Evolutionary conservation across 2,888 invertebrate species (phyloP).

Genomic region (Parnassius smintheus): DNA sequence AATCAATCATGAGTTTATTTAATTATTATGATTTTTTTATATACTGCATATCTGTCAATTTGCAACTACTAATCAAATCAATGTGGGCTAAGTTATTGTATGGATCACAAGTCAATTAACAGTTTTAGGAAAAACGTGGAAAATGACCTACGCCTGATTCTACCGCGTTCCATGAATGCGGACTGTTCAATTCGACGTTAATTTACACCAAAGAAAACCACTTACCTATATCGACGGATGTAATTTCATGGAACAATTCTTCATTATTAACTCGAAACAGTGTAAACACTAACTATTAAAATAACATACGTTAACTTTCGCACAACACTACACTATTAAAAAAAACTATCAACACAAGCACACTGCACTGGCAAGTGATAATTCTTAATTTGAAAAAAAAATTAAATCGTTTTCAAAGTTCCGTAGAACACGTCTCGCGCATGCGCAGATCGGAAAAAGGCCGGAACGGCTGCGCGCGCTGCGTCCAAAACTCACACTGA

Average conservation of each 20-base stretch:
- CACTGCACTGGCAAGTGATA: slow-evolving; percentile 21
- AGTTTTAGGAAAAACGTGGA: too few relatives aligned
- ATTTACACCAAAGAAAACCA: slow-evolving; percentile 7
- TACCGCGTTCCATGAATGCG: slow-evolving; percentile 10
- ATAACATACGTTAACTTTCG: slow-evolving; percentile 16
- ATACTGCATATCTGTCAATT: too few relatives aligned
- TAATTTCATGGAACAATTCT: slow-evolving; percentile 5
- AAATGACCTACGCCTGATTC: background rate
- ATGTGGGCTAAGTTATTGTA: too few relatives aligned
- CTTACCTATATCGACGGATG: slow-evolving; percentile 13
- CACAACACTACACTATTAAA: slow-evolving; percentile 22
- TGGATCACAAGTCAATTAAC: too few relatives aligned
- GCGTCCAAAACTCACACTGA: slow-evolving; percentile 72
- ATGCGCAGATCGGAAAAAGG: slow-evolving; percentile 28
- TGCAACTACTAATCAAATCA: too few relatives aligned
- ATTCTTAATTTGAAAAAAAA: slow-evolving; percentile 14
- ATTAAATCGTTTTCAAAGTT: slow-evolving; percentile 16
- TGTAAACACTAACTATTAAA: slow-evolving; percentile 9
- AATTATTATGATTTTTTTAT: too few relatives aligned
- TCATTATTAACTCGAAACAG: slow-evolving; percentile 18
- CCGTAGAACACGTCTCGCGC: slow-evolving; percentile 21
- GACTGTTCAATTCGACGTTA: slow-evolving; percentile 1
- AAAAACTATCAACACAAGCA: slow-evolving; percentile 6
- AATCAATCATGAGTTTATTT: too few relatives aligned
- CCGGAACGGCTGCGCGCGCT: slow-evolving; percentile 65